phyloP scores from a whole-genome alignment of 2,797 vertebrate genomes.

The Adelosebastes latens region DNA sequence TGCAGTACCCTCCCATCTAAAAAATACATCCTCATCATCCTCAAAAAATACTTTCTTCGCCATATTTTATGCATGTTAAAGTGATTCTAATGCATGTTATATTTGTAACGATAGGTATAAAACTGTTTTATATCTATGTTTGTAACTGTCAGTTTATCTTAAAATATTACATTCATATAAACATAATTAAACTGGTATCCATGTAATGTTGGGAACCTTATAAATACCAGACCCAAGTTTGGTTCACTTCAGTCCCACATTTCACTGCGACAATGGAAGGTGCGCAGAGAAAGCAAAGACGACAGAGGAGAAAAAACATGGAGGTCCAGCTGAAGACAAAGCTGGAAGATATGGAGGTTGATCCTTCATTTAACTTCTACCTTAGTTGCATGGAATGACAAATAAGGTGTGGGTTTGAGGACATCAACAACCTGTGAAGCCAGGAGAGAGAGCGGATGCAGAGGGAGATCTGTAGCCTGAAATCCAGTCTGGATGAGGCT shows the following conservation, averaged over 20 bases:
- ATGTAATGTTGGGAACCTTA: background rate
- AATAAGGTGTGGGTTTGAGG: background rate
- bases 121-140: too few relatives aligned
- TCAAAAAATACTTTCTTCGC: too few relatives aligned
- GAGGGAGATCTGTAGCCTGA: background rate
- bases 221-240: background rate
- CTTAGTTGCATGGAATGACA: background rate
- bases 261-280: background rate
- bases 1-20: too few relatives aligned
- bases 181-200: too few relatives aligned
- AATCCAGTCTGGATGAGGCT: background rate
- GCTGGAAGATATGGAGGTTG: background rate
- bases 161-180: too few relatives aligned
- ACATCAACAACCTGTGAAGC: background rate
- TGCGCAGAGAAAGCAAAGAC: background rate
- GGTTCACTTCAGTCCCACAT: too few relatives aligned
- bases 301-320: background rate
- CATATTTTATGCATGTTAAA: too few relatives aligned
- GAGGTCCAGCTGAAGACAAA: background rate
- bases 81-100: too few relatives aligned
- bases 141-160: too few relatives aligned
- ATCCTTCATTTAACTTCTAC: background rate
- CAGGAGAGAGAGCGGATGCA: background rate
- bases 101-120: too few relatives aligned
- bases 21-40: too few relatives aligned